A percentile compares a stretch with the other conserved stretches of the same genome.
Evolutionary conservation across 2,113 vertebrate species (phyloP).

Genomic region (Neodon shergylaensis): DNA sequence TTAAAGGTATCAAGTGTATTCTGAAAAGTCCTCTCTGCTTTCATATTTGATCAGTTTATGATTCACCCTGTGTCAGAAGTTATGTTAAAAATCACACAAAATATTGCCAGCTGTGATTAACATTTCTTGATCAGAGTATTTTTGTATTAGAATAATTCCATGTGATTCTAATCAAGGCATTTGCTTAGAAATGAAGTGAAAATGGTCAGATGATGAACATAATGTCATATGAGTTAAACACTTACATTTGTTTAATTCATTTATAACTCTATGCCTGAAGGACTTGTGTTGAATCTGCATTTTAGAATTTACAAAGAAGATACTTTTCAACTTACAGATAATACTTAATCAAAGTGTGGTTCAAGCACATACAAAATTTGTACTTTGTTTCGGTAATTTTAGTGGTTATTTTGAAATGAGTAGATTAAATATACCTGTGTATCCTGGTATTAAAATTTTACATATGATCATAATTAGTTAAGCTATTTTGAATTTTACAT

Average conservation of each 20-base stretch:
- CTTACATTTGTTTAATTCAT: not conserved
- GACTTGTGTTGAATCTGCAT: not conserved
- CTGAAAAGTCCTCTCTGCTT: not conserved
- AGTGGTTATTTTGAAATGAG: not conserved
- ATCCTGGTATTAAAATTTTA: not conserved
- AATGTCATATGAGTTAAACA: not conserved
- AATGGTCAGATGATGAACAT: not conserved
- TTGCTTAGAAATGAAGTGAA: conserved; percentile 33
- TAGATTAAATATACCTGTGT: not conserved
- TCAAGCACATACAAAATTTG: not conserved
- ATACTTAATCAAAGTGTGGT: not conserved
- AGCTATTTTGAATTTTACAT: not conserved
- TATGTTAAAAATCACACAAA: not conserved
- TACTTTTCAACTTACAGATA: not conserved
- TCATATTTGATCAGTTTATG: not conserved
- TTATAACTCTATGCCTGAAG: not conserved
- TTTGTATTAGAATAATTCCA: not conserved
- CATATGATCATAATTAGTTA: not conserved
- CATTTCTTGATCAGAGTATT: not conserved
- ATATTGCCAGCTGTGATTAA: not conserved
- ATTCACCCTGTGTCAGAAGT: not conserved
- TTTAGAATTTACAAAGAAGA: conserved; percentile 17
- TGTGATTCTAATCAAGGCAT: not conserved
- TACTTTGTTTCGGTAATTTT: not conserved
- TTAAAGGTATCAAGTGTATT: not conserved